Evolutionary conservation across 2,113 vertebrate genomes (phyloP).

Genomic region (Thamnophis sirtalis): DNA sequence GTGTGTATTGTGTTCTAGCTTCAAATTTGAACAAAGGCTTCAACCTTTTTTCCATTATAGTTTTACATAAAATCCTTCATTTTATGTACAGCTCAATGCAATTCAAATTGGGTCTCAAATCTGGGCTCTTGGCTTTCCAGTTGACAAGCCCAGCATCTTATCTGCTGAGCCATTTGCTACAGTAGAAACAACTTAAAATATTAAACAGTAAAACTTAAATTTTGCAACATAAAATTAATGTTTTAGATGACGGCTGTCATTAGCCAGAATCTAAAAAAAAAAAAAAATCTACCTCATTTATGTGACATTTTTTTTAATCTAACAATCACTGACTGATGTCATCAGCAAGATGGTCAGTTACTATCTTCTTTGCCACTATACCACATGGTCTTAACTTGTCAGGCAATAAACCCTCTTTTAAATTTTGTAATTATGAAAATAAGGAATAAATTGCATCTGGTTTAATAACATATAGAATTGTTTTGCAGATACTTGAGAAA

Average conservation of each 20-base stretch:
- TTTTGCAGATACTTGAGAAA: constrained; percentile 58
- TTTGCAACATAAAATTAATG: background rate
- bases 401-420: constrained; percentile 41
- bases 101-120: background rate
- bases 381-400: constrained; percentile 43
- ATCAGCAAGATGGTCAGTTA: constrained; percentile 51
- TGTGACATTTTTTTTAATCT: constrained; percentile 55
- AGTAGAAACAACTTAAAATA: background rate
- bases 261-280: background rate
- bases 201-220: background rate
- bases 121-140: background rate
- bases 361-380: constrained; percentile 56
- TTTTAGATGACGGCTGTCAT: background rate
- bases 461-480: constrained; percentile 53
- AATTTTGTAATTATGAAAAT: constrained; percentile 55
- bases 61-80: background rate
- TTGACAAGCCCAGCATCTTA: background rate
- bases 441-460: constrained; percentile 47
- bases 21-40: background rate
- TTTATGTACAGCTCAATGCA: background rate
- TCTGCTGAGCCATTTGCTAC: background rate
- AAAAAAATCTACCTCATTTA: background rate
- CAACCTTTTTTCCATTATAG: background rate
- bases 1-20: background rate
- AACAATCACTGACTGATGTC: constrained; percentile 63